Conservation (phyloP, 1,140 invertebrate genomes). For the Meloidogyne floridensis region DNA sequence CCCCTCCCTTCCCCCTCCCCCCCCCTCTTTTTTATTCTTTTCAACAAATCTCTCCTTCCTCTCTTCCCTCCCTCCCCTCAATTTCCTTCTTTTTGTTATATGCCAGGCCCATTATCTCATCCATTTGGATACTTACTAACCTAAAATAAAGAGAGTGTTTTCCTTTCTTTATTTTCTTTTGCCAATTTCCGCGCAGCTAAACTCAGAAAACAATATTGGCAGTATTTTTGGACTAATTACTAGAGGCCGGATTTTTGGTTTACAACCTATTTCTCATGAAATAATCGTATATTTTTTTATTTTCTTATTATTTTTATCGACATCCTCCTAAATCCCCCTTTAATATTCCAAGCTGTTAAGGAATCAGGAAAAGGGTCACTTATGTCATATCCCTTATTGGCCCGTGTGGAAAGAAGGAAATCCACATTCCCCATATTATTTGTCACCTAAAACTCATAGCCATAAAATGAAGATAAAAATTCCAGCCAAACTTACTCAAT, state of each 20-base stretch:
- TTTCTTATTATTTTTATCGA: too few species aligned
- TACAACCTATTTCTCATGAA: background rate
- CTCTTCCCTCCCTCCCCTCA: background rate
- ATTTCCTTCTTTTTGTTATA: slow-evolving; percentile 12
- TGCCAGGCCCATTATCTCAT: background rate
- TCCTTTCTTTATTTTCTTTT: background rate
- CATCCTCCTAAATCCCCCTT: too few species aligned
- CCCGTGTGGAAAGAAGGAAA: too few species aligned
- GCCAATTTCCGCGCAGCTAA: background rate
- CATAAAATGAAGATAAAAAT: too few species aligned
- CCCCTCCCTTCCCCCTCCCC: background rate
- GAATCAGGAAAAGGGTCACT: too few species aligned
- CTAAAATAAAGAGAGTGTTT: background rate
- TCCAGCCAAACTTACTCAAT: slow-evolving; percentile 38
- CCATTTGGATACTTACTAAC: background rate
- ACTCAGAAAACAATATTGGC: background rate
- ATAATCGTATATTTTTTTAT: too few species aligned
- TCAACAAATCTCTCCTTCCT: background rate
- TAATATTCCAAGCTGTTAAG: too few species aligned
- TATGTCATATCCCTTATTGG: too few species aligned
- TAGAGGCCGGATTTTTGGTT: background rate
- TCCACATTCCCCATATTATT: too few species aligned
- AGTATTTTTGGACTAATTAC: background rate
- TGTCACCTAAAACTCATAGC: too few species aligned
- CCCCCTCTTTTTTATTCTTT: slow-evolving; percentile 5